phyloP scores from a whole-genome alignment of 23 tunicate genomes.

The Diplosoma virens region DNA sequence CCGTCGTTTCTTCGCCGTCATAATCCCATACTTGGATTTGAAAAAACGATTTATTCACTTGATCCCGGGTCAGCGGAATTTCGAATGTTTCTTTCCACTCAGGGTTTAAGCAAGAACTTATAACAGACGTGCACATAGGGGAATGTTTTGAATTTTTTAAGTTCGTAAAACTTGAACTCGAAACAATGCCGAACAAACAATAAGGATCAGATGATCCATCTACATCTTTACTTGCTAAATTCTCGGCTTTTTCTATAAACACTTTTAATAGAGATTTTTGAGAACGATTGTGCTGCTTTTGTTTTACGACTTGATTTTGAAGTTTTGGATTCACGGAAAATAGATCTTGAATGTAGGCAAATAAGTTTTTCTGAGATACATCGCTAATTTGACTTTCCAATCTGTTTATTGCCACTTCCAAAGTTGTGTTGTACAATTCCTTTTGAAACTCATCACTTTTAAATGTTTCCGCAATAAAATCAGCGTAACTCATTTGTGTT shows the following conservation, averaged over 20 bases:
- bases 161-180: constrained; percentile 40
- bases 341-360: constrained; percentile 9
- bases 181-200: constrained; percentile 58
- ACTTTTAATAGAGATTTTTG: constrained; percentile 57
- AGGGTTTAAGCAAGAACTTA: constrained; percentile 53
- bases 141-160: constrained; percentile 29
- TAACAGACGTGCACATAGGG: constrained; percentile 24
- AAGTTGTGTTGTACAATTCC: neutral
- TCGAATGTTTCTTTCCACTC: constrained; percentile 86
- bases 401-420: constrained; percentile 41
- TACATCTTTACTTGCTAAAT: constrained; percentile 81
- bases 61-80: constrained; percentile 32
- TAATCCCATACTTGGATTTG: constrained; percentile 92
- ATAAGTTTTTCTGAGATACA: constrained; percentile 12
- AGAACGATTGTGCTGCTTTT: constrained; percentile 19
- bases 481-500: neutral
- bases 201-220: constrained; percentile 92
- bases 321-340: neutral
- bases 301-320: constrained; percentile 25
- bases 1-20: constrained; percentile 51
- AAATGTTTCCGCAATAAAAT: neutral
- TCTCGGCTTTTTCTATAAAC: constrained; percentile 59
- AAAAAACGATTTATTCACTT: constrained; percentile 35
- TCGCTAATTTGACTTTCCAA: constrained; percentile 33
- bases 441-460: neutral